Evolutionary conservation across 2,113 vertebrate genomes (phyloP), one percentile per base, ranked within the genome.

Genomic region (Coptodon rendalli): DNA sequence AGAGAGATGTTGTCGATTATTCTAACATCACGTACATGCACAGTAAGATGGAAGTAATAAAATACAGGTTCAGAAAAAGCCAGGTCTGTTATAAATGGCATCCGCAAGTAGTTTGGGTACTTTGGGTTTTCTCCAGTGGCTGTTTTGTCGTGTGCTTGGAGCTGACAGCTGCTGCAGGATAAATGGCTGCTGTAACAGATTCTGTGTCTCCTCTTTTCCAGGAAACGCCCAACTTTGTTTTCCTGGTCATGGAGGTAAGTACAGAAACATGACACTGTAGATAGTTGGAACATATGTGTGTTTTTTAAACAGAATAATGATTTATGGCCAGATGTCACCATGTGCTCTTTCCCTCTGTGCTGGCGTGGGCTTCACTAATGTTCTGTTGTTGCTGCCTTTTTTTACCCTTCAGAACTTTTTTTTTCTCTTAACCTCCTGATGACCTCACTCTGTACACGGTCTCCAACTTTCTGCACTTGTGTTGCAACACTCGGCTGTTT

Each of bases 241-340:
- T 98, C 87, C 94, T 99, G 93, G 98, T 99, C 89, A 99, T 99
- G 98, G 98, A 99, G 97, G 98, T 99, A 95, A 91, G 97, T 89
- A 13, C 8, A 83, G 56, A 81, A 76, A 85, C 31, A 5, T 48
- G 81, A 54, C 76, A 71, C 36, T 71, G 14, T 54, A 54, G 54
- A 81, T 81, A 12, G 36, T 7, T 38, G 24, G 79, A 27, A 27
- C 36, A 19, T 43, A 0, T 19, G 8, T 81, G 52, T n/a, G 31
- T 22, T 22, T 56, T 81, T 50, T 24, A 24, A 71, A 27, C 66
- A 1, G 12, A 24, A 1, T 73, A 27, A 29, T 76, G 14, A 50
- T 48, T 76, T 1, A 76, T 19, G 14, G 9, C 9, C 24, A 76
- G 22, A 17, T 50, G 71, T 48, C 43, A 48, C 0, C 24, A 48